Evolutionary conservation across 2,797 vertebrate genomes (phyloP), one percentile per base, ranked within the genome.

Genomic region (Acanthurus leucopareius): DNA sequence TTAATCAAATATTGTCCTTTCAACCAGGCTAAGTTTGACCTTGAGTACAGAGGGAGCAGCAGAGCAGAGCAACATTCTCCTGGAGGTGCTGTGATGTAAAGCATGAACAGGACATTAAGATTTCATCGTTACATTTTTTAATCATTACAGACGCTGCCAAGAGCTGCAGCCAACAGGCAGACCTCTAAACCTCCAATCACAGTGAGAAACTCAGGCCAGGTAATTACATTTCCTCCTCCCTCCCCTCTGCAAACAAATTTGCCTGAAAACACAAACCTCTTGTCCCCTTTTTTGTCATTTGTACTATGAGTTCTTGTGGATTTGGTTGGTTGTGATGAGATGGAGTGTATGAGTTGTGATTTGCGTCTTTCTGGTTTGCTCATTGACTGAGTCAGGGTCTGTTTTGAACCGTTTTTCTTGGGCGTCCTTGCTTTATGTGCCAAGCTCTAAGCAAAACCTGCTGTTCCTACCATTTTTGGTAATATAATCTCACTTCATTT

Each of bases 401-500:
- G 87, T 85, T 92, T 87, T 86, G 78, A 73, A 73, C 79, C 53
- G 10, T 77, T 68, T 81, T 79, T 71, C 72, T 83, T 75, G n/a
- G 25, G 70, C 40, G 80, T 89, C 76, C 75, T 80, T 85, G 83
- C 71, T 80, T 51, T 53, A 62, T 88, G 77, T 85, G 91, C 89
- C 90, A 91, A 70, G 65, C 80, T 75, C 83, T 94, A 92, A 95
- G 90, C 86, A 86, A 86, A 93, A 90, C 88, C 90, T 88, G 85
- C 85, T 93, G 93, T 91, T 94, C 76, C 83, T 80, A 86, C 88
- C 82, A 91, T 89, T 86, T 85, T 91, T 93, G 89, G 90, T 93
- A 94, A 93, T 87, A 91, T 81, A 92, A 93, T 91, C 90, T 83
- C 87, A 92, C 86, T 93, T 90, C 80, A 89, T 93, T 92, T 89